A percentile compares a stretch with the other conserved stretches of the same genome.
Conservation (phyloP, 2,113 vertebrate species). For the Pterocles orientalis region DNA sequence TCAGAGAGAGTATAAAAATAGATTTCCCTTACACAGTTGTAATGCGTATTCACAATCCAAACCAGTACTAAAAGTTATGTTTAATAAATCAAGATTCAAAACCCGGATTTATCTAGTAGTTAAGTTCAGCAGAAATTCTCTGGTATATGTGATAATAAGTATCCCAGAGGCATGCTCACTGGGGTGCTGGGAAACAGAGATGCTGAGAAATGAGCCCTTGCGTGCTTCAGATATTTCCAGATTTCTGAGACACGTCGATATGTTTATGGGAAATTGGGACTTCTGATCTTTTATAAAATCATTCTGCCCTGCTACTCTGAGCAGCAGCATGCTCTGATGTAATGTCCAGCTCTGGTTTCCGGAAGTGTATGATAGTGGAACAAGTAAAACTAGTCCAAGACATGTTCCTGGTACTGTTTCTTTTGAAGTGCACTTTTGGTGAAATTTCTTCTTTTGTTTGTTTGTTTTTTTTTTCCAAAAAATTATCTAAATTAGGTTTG, state of each 20-base stretch:
- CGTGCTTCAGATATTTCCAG: neutral
- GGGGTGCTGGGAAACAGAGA: neutral
- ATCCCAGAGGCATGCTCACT: neutral
- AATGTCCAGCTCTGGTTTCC: neutral
- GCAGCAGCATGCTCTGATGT: neutral
- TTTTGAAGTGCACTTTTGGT: neutral
- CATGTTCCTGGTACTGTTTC: neutral
- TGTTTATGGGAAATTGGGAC: neutral
- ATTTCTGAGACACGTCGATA: neutral
- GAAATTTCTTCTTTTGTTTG: neutral
- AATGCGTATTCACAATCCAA: neutral
- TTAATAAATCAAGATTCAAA: neutral
- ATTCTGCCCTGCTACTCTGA: neutral
- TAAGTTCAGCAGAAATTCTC: neutral
- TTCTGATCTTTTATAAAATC: neutral
- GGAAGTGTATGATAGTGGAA: neutral
- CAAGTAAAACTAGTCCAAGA: neutral
- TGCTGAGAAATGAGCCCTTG: neutral
- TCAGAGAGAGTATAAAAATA: neutral
- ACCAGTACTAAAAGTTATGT: neutral
- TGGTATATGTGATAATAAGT: neutral
- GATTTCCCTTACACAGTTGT: neutral
- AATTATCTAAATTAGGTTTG: neutral
- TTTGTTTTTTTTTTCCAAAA: accelerated
- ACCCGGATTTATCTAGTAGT: neutral